Percentiles rank a stretch among this genome's conserved stretches.
Conservation (phyloP, 2,113 vertebrate species). For the Serilophus lunatus region DNA sequence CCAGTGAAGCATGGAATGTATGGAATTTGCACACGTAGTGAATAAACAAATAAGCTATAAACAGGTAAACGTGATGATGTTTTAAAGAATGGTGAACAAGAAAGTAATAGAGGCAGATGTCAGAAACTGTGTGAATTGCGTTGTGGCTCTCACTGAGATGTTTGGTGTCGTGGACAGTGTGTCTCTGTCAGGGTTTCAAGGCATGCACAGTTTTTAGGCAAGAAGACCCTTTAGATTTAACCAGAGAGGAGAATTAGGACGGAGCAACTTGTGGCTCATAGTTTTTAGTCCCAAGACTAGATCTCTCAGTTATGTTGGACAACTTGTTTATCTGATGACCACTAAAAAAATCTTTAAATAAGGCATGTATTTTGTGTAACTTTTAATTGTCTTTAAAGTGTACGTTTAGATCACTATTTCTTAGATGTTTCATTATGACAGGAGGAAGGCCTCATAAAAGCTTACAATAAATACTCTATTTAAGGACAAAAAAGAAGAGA, state of each 20-base stretch:
- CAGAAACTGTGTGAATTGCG: neutral
- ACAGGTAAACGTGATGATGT: neutral
- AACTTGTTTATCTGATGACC: neutral
- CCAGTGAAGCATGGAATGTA: neutral
- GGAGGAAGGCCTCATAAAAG: neutral
- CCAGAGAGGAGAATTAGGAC: neutral
- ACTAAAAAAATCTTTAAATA: neutral
- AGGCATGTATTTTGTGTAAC: neutral
- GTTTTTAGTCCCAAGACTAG: neutral
- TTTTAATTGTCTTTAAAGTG: neutral
- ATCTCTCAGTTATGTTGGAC: neutral
- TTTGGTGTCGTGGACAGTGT: neutral
- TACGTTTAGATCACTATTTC: neutral
- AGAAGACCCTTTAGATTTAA: neutral
- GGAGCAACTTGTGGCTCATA: neutral
- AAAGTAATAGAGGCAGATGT: neutral
- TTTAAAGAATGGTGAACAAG: neutral
- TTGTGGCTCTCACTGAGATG: neutral
- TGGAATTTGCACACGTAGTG: neutral
- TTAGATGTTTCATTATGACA: neutral
- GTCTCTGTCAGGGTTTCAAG: neutral
- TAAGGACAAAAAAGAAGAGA: constrained; percentile 42
- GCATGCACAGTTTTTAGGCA: rapidly evolving
- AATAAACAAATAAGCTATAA: neutral
- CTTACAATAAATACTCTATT: neutral